A percentile compares a stretch with the other conserved stretches of the same genome.
These are phyloP conservation scores for Vidua macroura DNA, from an alignment of 2,113 vertebrate genomes.

Conservation along the genomic window DNA sequence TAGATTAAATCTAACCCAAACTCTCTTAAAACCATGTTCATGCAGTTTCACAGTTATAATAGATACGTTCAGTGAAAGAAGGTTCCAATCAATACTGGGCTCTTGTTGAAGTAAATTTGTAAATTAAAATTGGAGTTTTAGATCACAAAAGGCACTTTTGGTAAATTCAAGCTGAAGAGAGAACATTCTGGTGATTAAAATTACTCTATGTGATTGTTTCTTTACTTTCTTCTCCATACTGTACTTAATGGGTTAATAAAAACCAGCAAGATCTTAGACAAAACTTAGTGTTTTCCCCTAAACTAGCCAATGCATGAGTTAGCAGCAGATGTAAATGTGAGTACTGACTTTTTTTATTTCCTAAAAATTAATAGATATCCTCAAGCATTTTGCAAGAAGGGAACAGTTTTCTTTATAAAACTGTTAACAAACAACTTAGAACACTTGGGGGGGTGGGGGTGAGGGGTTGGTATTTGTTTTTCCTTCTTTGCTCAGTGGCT, in stretches of 20 bases:
- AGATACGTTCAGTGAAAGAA: not conserved
- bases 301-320: not conserved
- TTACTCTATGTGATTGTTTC: not conserved
- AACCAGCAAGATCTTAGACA: not conserved
- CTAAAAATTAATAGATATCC: not conserved
- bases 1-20: not conserved
- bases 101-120: not conserved
- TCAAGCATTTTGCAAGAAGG: not conserved
- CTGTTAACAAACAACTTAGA: not conserved
- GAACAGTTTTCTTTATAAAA: not conserved
- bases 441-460: fast-evolving
- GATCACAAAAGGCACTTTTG: not conserved
- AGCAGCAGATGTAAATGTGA: not conserved
- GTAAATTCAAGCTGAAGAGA: not conserved
- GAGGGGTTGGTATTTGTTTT: not conserved
- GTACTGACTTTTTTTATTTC: not conserved
- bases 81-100: not conserved
- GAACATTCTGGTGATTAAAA: not conserved
- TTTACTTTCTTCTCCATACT: not conserved
- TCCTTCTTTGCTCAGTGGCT: not conserved
- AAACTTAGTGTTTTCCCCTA: not conserved
- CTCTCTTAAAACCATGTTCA: not conserved
- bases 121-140: not conserved
- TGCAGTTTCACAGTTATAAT: not conserved
- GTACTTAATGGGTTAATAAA: not conserved